Percentiles rank a stretch among this genome's conserved stretches.
phyloP scores from a whole-genome alignment of 2,113 vertebrate species.

The Hydrochoerus hydrochaeris region DNA sequence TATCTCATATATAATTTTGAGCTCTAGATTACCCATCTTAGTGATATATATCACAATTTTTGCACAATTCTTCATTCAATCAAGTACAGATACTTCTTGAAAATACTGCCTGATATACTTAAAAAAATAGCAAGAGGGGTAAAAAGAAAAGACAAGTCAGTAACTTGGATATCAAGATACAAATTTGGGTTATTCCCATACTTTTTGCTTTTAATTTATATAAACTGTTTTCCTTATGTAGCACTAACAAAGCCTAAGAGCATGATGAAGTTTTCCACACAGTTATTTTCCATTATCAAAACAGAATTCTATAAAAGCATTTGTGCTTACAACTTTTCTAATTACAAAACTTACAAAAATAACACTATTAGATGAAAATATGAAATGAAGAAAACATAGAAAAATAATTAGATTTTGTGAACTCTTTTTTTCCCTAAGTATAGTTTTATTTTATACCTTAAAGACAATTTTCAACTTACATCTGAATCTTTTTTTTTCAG shows the following conservation, averaged over 20 bases:
- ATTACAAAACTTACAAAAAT: neutral
- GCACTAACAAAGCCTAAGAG: neutral
- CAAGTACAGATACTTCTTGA: neutral
- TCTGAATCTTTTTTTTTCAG: neutral
- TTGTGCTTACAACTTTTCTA: neutral
- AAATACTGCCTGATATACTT: neutral
- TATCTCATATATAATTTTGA: neutral
- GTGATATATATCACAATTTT: neutral
- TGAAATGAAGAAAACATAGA: conserved; percentile 20
- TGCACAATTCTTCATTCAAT: neutral
- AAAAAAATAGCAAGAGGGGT: neutral
- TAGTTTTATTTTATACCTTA: neutral
- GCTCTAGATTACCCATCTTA: neutral
- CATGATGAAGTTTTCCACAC: neutral
- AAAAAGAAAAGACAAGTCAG: neutral
- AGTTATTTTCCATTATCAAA: neutral
- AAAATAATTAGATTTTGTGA: neutral
- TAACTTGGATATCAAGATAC: neutral
- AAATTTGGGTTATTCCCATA: neutral
- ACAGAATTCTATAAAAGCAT: neutral
- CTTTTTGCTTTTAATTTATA: neutral
- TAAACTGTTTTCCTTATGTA: neutral
- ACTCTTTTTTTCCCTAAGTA: neutral
- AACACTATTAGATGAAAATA: neutral
- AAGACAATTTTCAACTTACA: neutral